Evolutionary conservation across 1,140 invertebrate genomes (phyloP).

Genomic region (Rhopalosiphum maidis): DNA sequence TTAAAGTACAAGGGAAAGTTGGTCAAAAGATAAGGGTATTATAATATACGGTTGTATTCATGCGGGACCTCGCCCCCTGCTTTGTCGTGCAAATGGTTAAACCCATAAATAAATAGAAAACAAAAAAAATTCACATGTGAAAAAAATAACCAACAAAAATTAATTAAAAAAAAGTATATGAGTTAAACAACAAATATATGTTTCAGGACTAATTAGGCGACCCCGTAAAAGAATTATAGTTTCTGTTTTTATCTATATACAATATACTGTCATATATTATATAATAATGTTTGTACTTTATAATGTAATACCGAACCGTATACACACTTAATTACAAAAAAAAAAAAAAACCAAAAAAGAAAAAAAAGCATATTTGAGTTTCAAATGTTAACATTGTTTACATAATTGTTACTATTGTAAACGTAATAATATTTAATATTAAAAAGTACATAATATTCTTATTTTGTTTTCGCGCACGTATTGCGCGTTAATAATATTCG

Average conservation of each 20-base stretch:
- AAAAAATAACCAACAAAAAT: conserved; percentile 45
- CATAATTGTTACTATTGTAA: not conserved
- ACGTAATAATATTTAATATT: not conserved
- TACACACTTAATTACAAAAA: not conserved
- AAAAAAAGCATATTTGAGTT: not conserved
- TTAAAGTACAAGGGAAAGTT: conserved; percentile 34
- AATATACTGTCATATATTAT: not conserved
- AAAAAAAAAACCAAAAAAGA: not conserved
- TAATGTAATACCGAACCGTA: not conserved
- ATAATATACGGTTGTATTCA: conserved; percentile 31
- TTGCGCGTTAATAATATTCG: not conserved
- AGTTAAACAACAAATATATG: conserved; percentile 30
- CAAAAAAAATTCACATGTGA: not conserved
- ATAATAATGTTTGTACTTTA: not conserved
- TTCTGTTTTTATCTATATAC: conserved; percentile 22
- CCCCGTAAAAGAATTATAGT: conserved; percentile 24
- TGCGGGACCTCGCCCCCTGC: conserved; percentile 2
- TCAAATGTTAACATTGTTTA: not conserved
- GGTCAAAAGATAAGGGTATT: conserved; percentile 47
- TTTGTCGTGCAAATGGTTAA: not conserved
- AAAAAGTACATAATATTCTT: not conserved
- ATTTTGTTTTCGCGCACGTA: not conserved
- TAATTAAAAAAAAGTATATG: conserved; percentile 44
- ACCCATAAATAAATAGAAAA: conserved; percentile 16
- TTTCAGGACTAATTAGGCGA: conserved; percentile 35